phyloP scores from a whole-genome alignment of 2,797 vertebrate genomes.

The Cryptoblepharus egeriae region DNA sequence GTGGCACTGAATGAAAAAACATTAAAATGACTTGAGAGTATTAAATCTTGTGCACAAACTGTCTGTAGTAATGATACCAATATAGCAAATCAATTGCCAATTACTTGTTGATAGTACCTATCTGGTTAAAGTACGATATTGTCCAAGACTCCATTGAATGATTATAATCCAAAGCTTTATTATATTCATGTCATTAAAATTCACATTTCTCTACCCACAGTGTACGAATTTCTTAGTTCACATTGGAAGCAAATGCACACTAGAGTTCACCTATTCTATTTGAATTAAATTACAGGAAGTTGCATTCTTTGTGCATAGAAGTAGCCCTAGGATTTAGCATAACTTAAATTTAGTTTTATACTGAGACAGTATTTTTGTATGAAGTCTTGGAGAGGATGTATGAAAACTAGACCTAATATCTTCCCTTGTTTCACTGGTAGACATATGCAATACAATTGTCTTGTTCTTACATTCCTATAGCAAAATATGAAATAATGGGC shows the following conservation, averaged over 20 bases:
- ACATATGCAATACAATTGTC: neutral
- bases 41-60: neutral
- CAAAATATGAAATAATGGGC: slow-evolving; percentile 21
- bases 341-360: no score
- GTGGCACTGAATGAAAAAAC: slow-evolving; percentile 3
- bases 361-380: neutral
- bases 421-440: neutral
- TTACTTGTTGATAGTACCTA: neutral
- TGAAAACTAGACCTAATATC: neutral
- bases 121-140: neutral
- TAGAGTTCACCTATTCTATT: neutral
- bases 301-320: no score
- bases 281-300: neutral
- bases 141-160: slow-evolving; percentile 26
- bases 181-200: slow-evolving; percentile 1
- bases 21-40: slow-evolving; percentile 6
- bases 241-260: neutral
- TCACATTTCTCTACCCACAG: neutral
- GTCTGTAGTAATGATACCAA: neutral
- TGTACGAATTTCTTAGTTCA: neutral
- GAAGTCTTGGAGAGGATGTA: neutral
- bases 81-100: neutral
- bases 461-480: neutral
- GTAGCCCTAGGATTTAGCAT: no score
- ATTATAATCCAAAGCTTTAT: neutral